phyloP scores from a whole-genome alignment of 2,113 vertebrate species.

The Phaethon lepturus region DNA sequence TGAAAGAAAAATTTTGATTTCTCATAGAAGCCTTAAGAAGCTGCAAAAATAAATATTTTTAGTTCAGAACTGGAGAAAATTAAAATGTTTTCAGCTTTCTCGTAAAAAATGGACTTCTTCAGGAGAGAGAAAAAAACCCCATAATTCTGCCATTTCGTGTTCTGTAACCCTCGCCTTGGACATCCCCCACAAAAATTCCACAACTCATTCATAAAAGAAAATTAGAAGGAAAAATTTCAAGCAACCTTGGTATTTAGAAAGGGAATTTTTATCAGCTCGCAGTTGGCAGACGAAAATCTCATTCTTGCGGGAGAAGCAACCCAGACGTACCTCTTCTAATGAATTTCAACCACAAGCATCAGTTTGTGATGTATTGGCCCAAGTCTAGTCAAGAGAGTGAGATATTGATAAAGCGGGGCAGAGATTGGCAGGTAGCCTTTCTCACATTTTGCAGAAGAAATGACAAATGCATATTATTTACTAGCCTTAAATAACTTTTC shows the following conservation, averaged over 20 bases:
- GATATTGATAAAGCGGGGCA: not conserved
- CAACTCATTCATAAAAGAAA: not conserved
- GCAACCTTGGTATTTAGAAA: not conserved
- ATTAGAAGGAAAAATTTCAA: not conserved
- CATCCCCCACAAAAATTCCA: not conserved
- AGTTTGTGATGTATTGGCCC: not conserved
- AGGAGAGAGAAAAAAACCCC: not conserved
- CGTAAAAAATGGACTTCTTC: not conserved
- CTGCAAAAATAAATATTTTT: not conserved
- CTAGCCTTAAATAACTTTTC: not conserved
- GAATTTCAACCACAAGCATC: not conserved
- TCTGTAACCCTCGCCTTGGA: not conserved
- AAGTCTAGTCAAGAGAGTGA: not conserved
- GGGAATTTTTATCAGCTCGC: constrained; percentile 35
- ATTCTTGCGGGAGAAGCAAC: not conserved
- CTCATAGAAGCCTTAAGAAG: not conserved
- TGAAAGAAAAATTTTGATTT: not conserved
- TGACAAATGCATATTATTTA: not conserved
- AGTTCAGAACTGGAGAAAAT: not conserved
- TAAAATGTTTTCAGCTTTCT: not conserved
- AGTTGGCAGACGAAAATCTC: constrained; percentile 28
- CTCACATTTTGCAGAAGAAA: not conserved
- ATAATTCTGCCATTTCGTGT: not conserved
- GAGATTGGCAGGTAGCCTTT: constrained; percentile 8
- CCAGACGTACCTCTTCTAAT: not conserved